Evolutionary conservation across 1,140 invertebrate species (phyloP), one percentile per base, ranked within the genome.

Genomic region (Drosophila biarmipes): DNA sequence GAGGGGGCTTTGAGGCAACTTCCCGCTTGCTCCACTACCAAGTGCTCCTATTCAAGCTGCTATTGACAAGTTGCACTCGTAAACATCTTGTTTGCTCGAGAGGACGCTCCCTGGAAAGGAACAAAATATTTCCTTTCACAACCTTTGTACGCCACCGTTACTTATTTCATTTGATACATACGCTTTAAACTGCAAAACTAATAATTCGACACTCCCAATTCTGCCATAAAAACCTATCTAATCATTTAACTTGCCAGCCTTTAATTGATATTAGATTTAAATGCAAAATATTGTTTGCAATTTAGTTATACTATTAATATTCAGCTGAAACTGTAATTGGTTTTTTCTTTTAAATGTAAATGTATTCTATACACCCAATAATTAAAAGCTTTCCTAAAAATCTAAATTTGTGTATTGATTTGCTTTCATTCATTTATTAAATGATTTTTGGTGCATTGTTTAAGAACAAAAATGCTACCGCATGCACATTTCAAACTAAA

Each of bases 401-500:
- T n/a, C n/a, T n/a, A n/a, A n/a, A n/a, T n/a, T n/a, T n/a, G n/a
- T n/a, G n/a, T n/a, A n/a, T n/a, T n/a, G n/a, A n/a, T n/a, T n/a
- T n/a, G n/a, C n/a, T n/a, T n/a, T n/a, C n/a, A n/a, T n/a, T n/a
- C n/a, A n/a, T 46, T 74, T 71, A 58, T 58, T 78, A 72, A 81
- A 86, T 86, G 59, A 75, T 58, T 69, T 78, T 82, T 72, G 78
- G 64, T 48, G 31, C 15, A 45, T 58, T 63, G 40, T 27, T 45
- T 10, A 6, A n/a, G 27, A 53, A 52, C 46, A 35, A 54, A 40
- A 75, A 42, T 80, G 82, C 81, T 81, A 78, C 66, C 78, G 73
- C 78, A 79, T 87, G 82, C 75, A 82, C 62, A 89, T 66, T 82
- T 82, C 64, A 75, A 81, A 82, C 64, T 72, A 75, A 82, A 87